Percentiles rank a stretch among this genome's conserved stretches.
Conservation (phyloP, 2,888 invertebrate species). For the Drosophila mimica region DNA sequence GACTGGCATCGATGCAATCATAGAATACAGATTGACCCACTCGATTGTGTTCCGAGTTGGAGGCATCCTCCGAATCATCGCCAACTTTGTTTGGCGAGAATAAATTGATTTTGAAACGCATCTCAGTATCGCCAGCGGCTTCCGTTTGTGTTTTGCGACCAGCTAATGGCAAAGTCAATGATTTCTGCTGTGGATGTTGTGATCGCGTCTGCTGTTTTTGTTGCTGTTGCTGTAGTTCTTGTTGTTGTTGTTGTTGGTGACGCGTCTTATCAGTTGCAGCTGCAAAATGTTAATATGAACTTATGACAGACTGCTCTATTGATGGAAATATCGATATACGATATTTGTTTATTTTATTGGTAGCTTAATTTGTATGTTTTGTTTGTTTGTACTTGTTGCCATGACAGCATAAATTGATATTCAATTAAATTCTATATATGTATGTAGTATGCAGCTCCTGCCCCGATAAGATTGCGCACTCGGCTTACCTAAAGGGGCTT, state of each 20-base stretch:
- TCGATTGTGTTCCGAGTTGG: conserved; percentile 82
- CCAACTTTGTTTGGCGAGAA: conserved; percentile 68
- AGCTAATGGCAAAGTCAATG: conserved; percentile 81
- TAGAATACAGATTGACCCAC: conserved; percentile 85
- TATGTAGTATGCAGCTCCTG: conserved; percentile 23
- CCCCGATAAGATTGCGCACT: conserved; percentile 64
- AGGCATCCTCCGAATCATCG: conserved; percentile 76
- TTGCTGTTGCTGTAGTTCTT: conserved; percentile 22
- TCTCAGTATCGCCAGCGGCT: conserved; percentile 55
- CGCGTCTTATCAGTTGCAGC: conserved; percentile 61
- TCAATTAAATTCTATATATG: not conserved
- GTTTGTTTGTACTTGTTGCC: conserved; percentile 65
- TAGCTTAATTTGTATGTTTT: conserved; percentile 13
- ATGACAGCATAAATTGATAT: conserved; percentile 57
- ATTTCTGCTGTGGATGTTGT: conserved; percentile 68
- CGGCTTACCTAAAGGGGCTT: conserved; percentile 42
- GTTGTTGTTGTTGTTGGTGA: conserved; percentile 43
- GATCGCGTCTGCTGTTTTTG: conserved; percentile 21
- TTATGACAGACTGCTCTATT: conserved; percentile 45
- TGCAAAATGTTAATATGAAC: conserved; percentile 68
- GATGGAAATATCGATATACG: conserved; percentile 35
- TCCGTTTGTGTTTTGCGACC: conserved; percentile 63
- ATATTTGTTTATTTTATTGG: conserved; percentile 16
- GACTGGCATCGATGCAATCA: conserved; percentile 84
- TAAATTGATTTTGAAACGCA: conserved; percentile 62